Evolutionary conservation across 2,113 vertebrate genomes (phyloP), one percentile per base, ranked within the genome.

Genomic region (Calidris pugnax): DNA sequence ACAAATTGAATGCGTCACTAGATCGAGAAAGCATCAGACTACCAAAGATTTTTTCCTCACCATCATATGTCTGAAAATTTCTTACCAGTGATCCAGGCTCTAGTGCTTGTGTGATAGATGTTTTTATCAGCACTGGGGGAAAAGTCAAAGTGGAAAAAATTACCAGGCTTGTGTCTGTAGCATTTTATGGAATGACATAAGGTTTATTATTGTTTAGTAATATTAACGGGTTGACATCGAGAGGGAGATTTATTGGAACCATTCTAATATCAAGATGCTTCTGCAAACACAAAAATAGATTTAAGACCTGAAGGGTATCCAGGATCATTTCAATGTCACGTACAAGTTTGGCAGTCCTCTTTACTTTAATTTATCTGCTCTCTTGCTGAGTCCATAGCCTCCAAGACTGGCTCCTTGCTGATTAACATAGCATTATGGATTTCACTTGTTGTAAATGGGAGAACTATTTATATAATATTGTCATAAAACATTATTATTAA

Each of bases 351-450:
- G 66, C 85, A 95, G 53, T 55, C 37, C 26, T 97, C n/a, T 72
- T 90, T 84, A 51, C 68, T 92, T 90, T 96, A 74, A 85, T 95
- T 97, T 96, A 86, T 96, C 93, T 94, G 50, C 50, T 90, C 73
- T 95, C 82, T 57, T 91, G 60, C 90, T 87, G 84, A 91, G 76
- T 72, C 55, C 37, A 45, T 47, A 86, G 90, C 73, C 56, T 90
- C 56, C 75, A 86, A 79, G 85, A 74, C 63, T 84, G 87, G 59
- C 32, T 95, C 55, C 63, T 83, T 88, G 55, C 63, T 95, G 59
- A 48, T 87, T 97, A 89, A 85, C 23, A 60, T 10, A 87, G 51
- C 53, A 67, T 64, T 94, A 91, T 37, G 63, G 48, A 94, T 90
- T 95, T 93, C n/a, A 45, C n/a, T 94, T 82, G 60, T 43, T 72